These are phyloP conservation scores for Danio choprae DNA, from an alignment of 2,797 vertebrate genomes.

Conservation along the genomic window DNA sequence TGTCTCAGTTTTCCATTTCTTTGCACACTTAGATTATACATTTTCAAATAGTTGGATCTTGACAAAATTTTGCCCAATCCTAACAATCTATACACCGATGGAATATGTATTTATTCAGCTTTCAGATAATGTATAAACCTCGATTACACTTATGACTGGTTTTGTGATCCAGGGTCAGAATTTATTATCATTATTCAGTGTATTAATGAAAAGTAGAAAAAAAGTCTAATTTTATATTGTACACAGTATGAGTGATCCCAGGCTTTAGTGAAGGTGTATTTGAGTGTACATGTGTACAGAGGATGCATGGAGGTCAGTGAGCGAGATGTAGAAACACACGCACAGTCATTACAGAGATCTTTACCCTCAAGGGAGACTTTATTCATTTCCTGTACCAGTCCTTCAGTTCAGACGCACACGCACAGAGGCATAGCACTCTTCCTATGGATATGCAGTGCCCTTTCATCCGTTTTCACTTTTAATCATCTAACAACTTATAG, in stretches of 20 bases:
- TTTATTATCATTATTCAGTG: too few species aligned
- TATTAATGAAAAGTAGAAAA: too few species aligned
- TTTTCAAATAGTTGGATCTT: too few species aligned
- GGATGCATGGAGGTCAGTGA: conserved; percentile 74
- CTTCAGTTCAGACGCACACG: conserved; percentile 18
- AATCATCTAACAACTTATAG: conserved; percentile 1
- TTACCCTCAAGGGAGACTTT: conserved; percentile 69
- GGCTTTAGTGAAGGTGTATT: conserved; percentile 50
- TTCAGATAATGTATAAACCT: too few species aligned
- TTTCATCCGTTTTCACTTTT: conserved; percentile 18
- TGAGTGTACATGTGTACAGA: conserved; percentile 47
- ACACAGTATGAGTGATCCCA: neutral
- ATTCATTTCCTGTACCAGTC: conserved; percentile 75
- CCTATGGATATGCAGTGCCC: neutral
- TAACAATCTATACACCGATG: too few species aligned
- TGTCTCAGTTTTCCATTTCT: too few species aligned
- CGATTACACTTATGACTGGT: too few species aligned
- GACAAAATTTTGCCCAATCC: too few species aligned
- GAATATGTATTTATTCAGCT: too few species aligned
- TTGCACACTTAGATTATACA: too few species aligned
- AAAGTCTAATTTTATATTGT: too few species aligned
- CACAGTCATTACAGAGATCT: conserved; percentile 80
- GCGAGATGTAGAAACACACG: conserved; percentile 66
- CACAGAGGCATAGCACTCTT: conserved; percentile 16
- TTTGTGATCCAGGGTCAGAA: too few species aligned